A percentile compares a stretch with the other conserved stretches of the same genome.
Conservation (phyloP, 2,113 vertebrate species). For the Semnornis frantzii region DNA sequence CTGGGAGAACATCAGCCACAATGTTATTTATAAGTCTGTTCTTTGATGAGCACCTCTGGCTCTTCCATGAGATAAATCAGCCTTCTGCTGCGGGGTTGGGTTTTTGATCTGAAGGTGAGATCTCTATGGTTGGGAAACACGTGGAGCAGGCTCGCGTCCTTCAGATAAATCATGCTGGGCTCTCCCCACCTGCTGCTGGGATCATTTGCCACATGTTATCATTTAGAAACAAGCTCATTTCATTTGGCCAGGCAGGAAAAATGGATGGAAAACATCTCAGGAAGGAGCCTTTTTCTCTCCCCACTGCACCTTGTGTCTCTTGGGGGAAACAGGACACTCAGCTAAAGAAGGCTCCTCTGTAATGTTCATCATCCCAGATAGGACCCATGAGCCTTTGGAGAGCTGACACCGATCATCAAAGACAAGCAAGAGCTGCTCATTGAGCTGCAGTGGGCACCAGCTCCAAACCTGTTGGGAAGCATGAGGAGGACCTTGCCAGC, state of each 20-base stretch:
- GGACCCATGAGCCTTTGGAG: fast-evolving
- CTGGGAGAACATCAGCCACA: background rate
- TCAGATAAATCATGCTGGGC: background rate
- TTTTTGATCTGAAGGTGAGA: slow-evolving; percentile 21
- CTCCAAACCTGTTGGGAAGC: background rate
- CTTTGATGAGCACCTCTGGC: background rate
- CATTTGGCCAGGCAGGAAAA: background rate
- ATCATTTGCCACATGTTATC: background rate
- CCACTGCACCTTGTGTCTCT: background rate
- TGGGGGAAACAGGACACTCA: background rate
- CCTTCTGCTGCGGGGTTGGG: background rate
- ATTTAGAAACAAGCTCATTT: background rate
- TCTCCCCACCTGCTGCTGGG: background rate
- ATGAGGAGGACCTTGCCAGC: background rate
- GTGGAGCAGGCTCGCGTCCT: background rate
- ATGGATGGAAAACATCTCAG: background rate
- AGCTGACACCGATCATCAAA: background rate
- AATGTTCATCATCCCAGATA: background rate
- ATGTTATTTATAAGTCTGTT: slow-evolving; percentile 3
- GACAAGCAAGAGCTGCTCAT: background rate
- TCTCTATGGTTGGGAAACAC: background rate
- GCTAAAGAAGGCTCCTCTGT: background rate
- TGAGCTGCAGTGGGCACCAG: background rate
- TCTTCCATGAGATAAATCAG: background rate
- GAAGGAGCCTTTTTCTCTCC: background rate